A percentile compares a stretch with the other conserved stretches of the same genome.
phyloP scores from a whole-genome alignment of 2,888 invertebrate genomes.

The Drosophila melanosoma region DNA sequence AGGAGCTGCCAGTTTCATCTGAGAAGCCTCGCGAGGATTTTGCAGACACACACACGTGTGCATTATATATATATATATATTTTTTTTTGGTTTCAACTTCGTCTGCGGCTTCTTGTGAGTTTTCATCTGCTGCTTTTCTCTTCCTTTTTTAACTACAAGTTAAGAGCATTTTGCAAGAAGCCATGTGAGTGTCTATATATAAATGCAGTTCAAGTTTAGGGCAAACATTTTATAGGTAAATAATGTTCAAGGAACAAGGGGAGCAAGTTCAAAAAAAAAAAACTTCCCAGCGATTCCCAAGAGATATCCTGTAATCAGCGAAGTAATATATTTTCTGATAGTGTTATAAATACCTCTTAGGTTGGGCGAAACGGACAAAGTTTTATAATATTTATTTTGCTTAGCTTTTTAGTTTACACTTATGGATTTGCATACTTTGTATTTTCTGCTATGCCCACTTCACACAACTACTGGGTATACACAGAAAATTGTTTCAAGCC shows the following conservation, averaged over 20 bases:
- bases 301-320: background rate
- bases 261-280: background rate
- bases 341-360: background rate
- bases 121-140: background rate
- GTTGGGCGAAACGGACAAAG: background rate
- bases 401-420: background rate
- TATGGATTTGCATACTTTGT: background rate
- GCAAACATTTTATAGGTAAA: slow-evolving; percentile 59
- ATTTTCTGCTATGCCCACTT: too few species aligned
- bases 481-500: slow-evolving; percentile 38
- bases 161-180: slow-evolving; percentile 46
- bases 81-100: slow-evolving; percentile 11
- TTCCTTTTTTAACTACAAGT: slow-evolving; percentile 52
- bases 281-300: background rate
- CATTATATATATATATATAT: slow-evolving; percentile 15
- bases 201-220: slow-evolving; percentile 42
- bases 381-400: background rate
- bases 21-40: slow-evolving; percentile 52
- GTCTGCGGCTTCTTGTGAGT: slow-evolving; percentile 24
- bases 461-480: slow-evolving; percentile 11
- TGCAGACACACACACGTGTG: slow-evolving; percentile 7
- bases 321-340: background rate
- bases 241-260: slow-evolving; percentile 39
- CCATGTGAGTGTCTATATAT: slow-evolving; percentile 1
- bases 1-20: slow-evolving; percentile 63